Evolutionary conservation across 2,113 vertebrate genomes (phyloP).

Genomic region (Dicerorhinus sumatrensis): DNA sequence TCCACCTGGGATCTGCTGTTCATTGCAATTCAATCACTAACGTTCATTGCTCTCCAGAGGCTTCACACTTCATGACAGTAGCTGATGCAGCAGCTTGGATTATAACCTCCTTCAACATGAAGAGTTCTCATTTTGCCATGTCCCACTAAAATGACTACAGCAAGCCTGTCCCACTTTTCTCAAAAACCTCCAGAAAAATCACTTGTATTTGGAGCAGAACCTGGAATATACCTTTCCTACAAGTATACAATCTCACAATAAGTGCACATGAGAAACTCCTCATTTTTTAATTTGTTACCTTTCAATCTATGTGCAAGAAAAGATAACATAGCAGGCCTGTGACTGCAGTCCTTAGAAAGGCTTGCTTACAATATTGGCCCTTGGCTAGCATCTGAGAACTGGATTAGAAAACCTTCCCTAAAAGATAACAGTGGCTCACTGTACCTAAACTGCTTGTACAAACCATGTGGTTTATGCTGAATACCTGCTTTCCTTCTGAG

Average conservation of each 20-base stretch:
- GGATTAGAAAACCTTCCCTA: background rate
- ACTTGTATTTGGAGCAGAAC: constrained; percentile 23
- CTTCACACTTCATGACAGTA: background rate
- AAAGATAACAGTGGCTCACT: background rate
- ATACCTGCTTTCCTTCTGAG: background rate
- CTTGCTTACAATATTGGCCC: background rate
- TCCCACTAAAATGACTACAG: background rate
- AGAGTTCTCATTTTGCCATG: background rate
- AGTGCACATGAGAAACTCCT: background rate
- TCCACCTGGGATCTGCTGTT: background rate
- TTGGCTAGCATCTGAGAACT: background rate
- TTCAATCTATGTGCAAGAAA: background rate
- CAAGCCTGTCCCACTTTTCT: background rate
- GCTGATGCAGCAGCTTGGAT: background rate
- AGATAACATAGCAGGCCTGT: background rate
- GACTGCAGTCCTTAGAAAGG: background rate
- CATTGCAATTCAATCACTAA: background rate
- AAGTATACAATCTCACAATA: background rate
- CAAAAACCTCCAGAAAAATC: constrained; percentile 38
- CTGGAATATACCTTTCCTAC: background rate
- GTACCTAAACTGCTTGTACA: background rate
- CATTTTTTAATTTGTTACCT: background rate
- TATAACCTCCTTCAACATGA: background rate
- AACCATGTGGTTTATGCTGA: background rate
- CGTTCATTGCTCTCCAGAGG: background rate